Base-by-base conservation (phyloP, 2,888 invertebrate genomes). In the Choreutis nemorana region DNA sequence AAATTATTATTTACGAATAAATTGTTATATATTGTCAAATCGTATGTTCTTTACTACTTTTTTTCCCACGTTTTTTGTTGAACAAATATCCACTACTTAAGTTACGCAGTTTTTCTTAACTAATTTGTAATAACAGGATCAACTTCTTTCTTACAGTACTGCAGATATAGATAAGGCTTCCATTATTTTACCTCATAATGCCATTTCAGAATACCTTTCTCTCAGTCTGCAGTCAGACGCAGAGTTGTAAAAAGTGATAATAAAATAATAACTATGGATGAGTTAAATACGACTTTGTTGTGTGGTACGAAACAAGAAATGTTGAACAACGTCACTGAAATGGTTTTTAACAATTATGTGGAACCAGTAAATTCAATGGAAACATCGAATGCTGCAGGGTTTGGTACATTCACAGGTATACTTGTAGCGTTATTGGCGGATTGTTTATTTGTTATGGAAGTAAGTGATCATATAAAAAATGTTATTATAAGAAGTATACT, bases 341-440 rank as follows among this genome's bases (percentile, higher is more conserved):
- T n/a, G n/a, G n/a, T n/a, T n/a, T n/a, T n/a, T n/a, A n/a, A n/a
- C n/a, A n/a, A n/a, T n/a, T n/a, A n/a, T n/a, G n/a, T n/a, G n/a
- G n/a, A n/a, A n/a, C n/a, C n/a, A 18, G 8, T 5, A 18, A 8
- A 18, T 6, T 18, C 18, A 8, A n/a, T 24, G 8, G 33, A 35
- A 33, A 29, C 40, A 8, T 31, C 35, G 1, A 37, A 37, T 29
- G 36, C 36, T 3, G 33, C 44, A 6, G 40, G 48, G 26, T 36
- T 52, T 27, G 55, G 55, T 20, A 44, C 50, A 12, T 15, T 49
- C 3, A 45, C 48, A 7, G 54, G 54, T 14, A 39, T 62, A 2
- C 26, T 54, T 3, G 39, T 59, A 13, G 47, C 49, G 14, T 27
- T 45, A 15, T 15, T 48, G 3, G 25, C 44, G 6, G 44, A 46